Evolutionary conservation across 2,797 vertebrate genomes (phyloP).

Genomic region (Manis pentadactyla): DNA sequence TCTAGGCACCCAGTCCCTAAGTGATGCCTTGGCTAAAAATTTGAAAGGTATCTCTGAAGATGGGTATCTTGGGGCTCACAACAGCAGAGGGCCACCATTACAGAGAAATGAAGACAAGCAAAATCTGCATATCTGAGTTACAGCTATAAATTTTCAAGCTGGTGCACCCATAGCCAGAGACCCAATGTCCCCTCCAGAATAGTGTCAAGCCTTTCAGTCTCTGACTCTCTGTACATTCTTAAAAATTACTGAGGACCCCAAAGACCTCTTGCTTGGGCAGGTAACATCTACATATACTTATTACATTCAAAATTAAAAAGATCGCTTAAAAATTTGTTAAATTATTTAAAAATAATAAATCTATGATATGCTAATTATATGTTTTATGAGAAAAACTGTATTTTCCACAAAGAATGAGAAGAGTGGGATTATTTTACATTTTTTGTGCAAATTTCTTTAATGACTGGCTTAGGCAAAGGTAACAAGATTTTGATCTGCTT

Average conservation of each 20-base stretch:
- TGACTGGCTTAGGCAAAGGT: background rate
- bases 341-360: background rate
- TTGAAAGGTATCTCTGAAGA: background rate
- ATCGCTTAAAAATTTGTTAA: slow-evolving; percentile 1
- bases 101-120: background rate
- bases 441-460: background rate
- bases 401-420: background rate
- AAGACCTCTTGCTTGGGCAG: background rate
- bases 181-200: background rate
- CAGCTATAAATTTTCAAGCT: background rate
- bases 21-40: background rate
- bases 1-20: too few relatives aligned
- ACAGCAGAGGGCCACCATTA: background rate
- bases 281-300: background rate
- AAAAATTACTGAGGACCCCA: background rate
- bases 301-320: slow-evolving; percentile 32
- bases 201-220: background rate
- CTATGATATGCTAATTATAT: background rate
- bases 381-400: background rate
- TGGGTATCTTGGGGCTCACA: background rate
- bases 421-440: background rate
- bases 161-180: background rate
- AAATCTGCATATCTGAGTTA: background rate
- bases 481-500: background rate
- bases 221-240: background rate